phyloP scores from a whole-genome alignment of 2,113 vertebrate genomes.

The Corydoras maculifer region DNA sequence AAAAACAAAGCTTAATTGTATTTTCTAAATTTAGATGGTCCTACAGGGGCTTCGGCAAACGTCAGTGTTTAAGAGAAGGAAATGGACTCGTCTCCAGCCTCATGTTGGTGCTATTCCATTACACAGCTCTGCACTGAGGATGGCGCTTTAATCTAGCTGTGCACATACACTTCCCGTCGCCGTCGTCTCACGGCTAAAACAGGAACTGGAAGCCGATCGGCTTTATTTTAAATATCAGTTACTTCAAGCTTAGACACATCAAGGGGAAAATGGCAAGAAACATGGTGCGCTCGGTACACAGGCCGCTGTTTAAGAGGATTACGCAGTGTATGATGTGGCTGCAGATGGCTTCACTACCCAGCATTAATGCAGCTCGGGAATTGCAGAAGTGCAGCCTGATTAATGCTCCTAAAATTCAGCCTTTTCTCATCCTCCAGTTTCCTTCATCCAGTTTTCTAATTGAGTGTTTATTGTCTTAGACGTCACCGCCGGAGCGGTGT shows the following conservation, averaged over 20 bases:
- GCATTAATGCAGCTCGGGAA: constrained; percentile 27
- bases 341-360: constrained; percentile 35
- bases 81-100: background rate
- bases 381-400: constrained; percentile 20
- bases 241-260: constrained; percentile 35
- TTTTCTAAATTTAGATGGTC: no score
- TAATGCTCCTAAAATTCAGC: constrained; percentile 11
- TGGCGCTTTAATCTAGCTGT: constrained; percentile 6
- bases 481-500: background rate
- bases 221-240: constrained; percentile 28
- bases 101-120: background rate
- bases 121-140: constrained; percentile 1
- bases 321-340: constrained; percentile 38
- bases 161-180: background rate
- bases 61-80: background rate
- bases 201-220: constrained; percentile 19
- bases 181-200: constrained; percentile 15
- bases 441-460: background rate
- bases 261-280: constrained; percentile 31
- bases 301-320: constrained; percentile 41
- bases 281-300: constrained; percentile 22
- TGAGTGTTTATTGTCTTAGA: background rate
- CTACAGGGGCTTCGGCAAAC: no score
- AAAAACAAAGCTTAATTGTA: no score
- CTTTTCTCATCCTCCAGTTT: background rate